Conservation (phyloP, 2,888 invertebrate species). For the Drosophila monieri region DNA sequence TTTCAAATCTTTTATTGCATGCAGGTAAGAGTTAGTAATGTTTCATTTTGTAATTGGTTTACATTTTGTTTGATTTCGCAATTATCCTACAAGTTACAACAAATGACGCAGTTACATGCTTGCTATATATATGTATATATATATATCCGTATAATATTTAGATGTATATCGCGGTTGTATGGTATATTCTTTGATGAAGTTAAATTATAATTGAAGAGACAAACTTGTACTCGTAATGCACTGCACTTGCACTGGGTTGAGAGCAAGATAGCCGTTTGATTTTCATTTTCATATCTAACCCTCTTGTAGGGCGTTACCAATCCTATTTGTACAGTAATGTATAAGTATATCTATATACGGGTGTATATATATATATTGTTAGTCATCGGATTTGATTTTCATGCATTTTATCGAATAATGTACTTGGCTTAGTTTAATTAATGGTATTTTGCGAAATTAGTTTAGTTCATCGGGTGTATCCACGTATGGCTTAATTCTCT, state of each 20-base stretch:
- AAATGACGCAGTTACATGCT: slow-evolving; percentile 62
- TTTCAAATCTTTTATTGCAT: slow-evolving; percentile 76
- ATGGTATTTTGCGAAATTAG: slow-evolving; percentile 30
- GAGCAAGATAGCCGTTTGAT: slow-evolving; percentile 36
- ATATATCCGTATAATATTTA: slow-evolving; percentile 44
- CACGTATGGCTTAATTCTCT: slow-evolving; percentile 66
- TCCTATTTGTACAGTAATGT: slow-evolving; percentile 63
- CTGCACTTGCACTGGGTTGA: slow-evolving; percentile 26
- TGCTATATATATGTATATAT: slow-evolving; percentile 41
- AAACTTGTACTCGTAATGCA: slow-evolving; percentile 42
- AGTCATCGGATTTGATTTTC: slow-evolving; percentile 42
- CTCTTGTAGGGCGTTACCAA: slow-evolving; percentile 37
- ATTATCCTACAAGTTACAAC: slow-evolving; percentile 72
- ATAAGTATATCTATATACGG: slow-evolving; percentile 24
- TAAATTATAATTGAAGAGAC: slow-evolving; percentile 50
- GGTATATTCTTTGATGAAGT: slow-evolving; percentile 40
- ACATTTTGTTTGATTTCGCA: slow-evolving; percentile 47
- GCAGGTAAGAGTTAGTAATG: slow-evolving; percentile 78
- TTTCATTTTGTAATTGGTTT: slow-evolving; percentile 48
- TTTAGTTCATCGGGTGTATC: slow-evolving; percentile 41
- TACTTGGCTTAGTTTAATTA: slow-evolving; percentile 43
- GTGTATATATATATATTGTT: slow-evolving; percentile 34
- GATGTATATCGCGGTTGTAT: slow-evolving; percentile 44
- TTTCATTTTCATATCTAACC: slow-evolving; percentile 21
- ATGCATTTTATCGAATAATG: slow-evolving; percentile 44